These are phyloP conservation scores for Hipparchia sbordonii DNA, from an alignment of 2,888 invertebrate species.

Conservation along the genomic window DNA sequence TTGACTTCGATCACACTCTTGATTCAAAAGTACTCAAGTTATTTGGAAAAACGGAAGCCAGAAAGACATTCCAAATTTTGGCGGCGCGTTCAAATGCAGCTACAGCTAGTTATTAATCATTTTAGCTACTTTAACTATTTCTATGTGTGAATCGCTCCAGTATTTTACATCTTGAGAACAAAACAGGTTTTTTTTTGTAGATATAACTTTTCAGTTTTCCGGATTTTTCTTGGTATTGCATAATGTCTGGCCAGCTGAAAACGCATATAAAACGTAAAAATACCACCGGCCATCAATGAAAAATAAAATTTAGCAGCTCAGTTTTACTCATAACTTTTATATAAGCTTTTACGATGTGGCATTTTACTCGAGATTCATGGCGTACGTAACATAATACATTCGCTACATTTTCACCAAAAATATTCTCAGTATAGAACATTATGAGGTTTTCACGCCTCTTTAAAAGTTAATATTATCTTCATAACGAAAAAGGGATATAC, in stretches of 20 bases:
- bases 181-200: too few species aligned
- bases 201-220: too few species aligned
- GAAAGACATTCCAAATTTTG: too few species aligned
- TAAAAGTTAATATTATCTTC: constrained; percentile 26
- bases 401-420: constrained; percentile 23
- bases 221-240: too few species aligned
- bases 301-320: constrained; percentile 10
- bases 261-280: neutral
- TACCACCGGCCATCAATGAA: neutral
- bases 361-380: constrained; percentile 23
- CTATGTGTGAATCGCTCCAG: too few species aligned
- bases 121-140: too few species aligned
- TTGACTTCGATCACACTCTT: too few species aligned
- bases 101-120: too few species aligned
- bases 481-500: constrained; percentile 24
- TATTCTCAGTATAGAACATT: constrained; percentile 30
- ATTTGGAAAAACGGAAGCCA: too few species aligned
- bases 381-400: constrained; percentile 21
- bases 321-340: neutral
- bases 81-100: too few species aligned
- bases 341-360: neutral
- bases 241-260: neutral
- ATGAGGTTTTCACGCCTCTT: constrained; percentile 32
- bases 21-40: too few species aligned
- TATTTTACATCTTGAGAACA: too few species aligned